Percentiles rank a stretch among this genome's conserved stretches.
phyloP scores from a whole-genome alignment of 1,140 invertebrate genomes.

The Drosophila tristis region DNA sequence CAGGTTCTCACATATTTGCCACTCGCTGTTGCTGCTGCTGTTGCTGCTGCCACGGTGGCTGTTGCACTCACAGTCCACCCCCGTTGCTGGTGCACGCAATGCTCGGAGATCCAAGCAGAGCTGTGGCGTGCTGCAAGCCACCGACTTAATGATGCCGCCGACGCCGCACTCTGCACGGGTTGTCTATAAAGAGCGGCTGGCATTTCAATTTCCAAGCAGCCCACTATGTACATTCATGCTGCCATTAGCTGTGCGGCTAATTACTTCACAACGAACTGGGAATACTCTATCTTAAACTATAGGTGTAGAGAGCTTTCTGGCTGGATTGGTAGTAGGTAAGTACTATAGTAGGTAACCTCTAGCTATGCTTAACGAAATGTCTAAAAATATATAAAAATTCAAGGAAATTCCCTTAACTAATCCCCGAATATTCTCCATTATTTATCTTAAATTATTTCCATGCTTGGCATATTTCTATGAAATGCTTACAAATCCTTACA shows the following conservation, averaged over 20 bases:
- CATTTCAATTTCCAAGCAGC: slow-evolving; percentile 73
- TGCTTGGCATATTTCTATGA: too few species aligned
- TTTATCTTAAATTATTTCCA: too few species aligned
- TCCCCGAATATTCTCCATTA: too few species aligned
- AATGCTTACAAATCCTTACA: too few species aligned
- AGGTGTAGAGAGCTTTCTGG: not conserved
- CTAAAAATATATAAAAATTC: too few species aligned
- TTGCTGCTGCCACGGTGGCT: slow-evolving; percentile 28
- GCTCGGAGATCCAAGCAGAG: slow-evolving; percentile 30
- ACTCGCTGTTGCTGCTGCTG: slow-evolving; percentile 33
- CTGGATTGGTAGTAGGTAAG: too few species aligned
- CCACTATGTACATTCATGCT: slow-evolving; percentile 36
- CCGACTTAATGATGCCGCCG: slow-evolving; percentile 62
- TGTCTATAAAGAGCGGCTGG: slow-evolving; percentile 69
- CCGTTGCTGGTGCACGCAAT: slow-evolving; percentile 68
- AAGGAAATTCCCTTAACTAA: too few species aligned
- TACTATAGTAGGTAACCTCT: too few species aligned
- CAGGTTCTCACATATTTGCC: slow-evolving; percentile 53
- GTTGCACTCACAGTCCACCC: slow-evolving; percentile 6
- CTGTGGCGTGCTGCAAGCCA: slow-evolving; percentile 43
- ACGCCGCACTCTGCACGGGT: slow-evolving; percentile 46
- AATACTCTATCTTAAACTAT: slow-evolving; percentile 22
- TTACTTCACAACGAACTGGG: not conserved
- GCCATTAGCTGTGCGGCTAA: slow-evolving; percentile 11
- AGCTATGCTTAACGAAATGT: too few species aligned